phyloP scores from a whole-genome alignment of 1,140 invertebrate genomes.

The Branchinecta lindahli region DNA sequence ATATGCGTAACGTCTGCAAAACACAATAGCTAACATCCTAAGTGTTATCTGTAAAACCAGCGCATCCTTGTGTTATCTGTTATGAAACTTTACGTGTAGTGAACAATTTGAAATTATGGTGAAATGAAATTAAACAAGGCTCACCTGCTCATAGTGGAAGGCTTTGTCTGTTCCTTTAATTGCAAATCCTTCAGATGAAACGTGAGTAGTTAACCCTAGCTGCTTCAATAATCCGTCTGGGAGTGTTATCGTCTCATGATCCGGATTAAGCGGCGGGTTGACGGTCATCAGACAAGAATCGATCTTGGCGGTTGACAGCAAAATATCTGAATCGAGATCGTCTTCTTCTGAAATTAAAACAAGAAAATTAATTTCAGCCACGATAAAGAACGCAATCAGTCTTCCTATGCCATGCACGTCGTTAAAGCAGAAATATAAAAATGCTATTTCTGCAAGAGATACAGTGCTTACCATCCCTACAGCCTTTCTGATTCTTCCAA shows the following conservation, averaged over 20 bases:
- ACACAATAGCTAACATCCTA: too few relatives aligned
- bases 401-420: too few relatives aligned
- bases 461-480: too few relatives aligned
- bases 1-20: too few relatives aligned
- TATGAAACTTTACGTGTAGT: too few relatives aligned
- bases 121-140: background rate
- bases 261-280: constrained; percentile 82
- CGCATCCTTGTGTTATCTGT: too few relatives aligned
- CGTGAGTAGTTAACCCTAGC: constrained; percentile 54
- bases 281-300: constrained; percentile 82
- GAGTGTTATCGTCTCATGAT: constrained; percentile 69
- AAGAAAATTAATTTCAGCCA: too few relatives aligned
- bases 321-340: background rate
- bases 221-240: constrained; percentile 54
- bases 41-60: too few relatives aligned
- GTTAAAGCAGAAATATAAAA: constrained; percentile 17
- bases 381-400: too few relatives aligned
- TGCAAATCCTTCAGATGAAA: constrained; percentile 64
- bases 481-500: too few relatives aligned
- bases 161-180: constrained; percentile 69
- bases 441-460: too few relatives aligned
- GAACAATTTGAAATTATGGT: too few relatives aligned
- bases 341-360: background rate
- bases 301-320: constrained; percentile 28
- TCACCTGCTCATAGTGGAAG: constrained; percentile 61